Evolutionary conservation across 2,797 vertebrate species (phyloP).

Genomic region (Setipinna tenuifilis): DNA sequence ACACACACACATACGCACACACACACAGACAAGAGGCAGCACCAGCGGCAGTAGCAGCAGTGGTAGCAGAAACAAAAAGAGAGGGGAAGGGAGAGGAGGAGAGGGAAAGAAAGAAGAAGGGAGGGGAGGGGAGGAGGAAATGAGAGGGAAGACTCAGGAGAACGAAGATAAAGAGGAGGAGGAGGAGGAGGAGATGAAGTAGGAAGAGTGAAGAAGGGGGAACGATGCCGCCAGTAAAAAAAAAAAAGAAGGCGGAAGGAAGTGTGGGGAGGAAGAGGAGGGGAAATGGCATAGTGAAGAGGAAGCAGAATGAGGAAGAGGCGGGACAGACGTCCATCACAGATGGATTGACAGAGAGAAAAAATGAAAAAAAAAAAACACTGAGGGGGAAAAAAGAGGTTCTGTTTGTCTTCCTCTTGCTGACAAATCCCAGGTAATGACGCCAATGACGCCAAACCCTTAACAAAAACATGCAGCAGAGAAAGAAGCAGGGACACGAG

Average conservation of each 20-base stretch:
- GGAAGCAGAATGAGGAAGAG: neutral
- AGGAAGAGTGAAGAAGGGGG: neutral
- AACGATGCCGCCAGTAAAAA: neutral
- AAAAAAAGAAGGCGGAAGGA: neutral
- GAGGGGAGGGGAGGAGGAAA: neutral
- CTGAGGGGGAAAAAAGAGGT: neutral
- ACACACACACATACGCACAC: slow-evolving; percentile 28
- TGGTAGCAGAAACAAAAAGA: slow-evolving; percentile 39
- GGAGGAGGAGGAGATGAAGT: neutral
- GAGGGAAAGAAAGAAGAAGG: neutral
- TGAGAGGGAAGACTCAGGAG: neutral
- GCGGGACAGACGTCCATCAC: neutral
- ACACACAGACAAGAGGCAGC: slow-evolving; percentile 53
- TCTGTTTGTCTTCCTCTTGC: neutral
- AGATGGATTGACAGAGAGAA: neutral
- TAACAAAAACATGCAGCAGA: neutral
- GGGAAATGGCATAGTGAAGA: neutral
- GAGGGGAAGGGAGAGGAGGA: slow-evolving; percentile 5
- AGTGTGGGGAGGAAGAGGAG: neutral
- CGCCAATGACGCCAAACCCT: neutral
- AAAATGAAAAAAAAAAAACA: neutral
- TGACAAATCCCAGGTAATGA: neutral
- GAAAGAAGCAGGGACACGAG: neutral
- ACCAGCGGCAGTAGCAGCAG: slow-evolving; percentile 53
- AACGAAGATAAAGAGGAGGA: neutral